Evolutionary conservation across 2,113 vertebrate species (phyloP).

Genomic region (Alligator mississippiensis): DNA sequence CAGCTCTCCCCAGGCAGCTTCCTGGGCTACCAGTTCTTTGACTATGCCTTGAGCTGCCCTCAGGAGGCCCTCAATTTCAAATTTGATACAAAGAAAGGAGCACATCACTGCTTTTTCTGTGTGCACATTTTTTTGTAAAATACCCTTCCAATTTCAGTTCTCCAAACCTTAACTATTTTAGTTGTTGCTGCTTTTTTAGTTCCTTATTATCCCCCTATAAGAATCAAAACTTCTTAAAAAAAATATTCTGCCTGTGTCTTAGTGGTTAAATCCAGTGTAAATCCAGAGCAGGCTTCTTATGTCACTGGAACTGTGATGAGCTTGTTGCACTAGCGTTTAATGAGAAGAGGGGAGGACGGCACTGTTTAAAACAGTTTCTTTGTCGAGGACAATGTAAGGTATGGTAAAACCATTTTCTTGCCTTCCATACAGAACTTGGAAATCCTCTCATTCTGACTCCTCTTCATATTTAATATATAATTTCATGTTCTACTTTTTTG

Average conservation of each 20-base stretch:
- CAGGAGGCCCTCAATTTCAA: background rate
- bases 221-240: background rate
- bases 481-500: background rate
- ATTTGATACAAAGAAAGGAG: background rate
- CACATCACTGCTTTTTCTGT: background rate
- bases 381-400: background rate
- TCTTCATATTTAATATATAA: background rate
- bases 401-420: background rate
- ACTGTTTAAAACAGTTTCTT: background rate
- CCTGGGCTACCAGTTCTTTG: no score
- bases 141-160: conserved; percentile 55
- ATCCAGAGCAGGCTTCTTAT: background rate
- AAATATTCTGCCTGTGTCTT: background rate
- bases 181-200: conserved; percentile 29
- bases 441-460: no score
- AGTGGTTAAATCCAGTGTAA: background rate
- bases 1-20: no score
- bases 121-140: conserved; percentile 14
- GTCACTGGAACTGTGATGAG: background rate
- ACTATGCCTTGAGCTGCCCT: no score
- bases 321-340: background rate
- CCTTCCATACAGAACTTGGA: background rate
- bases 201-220: conserved; percentile 35
- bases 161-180: conserved; percentile 13
- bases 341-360: background rate